phyloP scores from a whole-genome alignment of 2,888 invertebrate species.

The Agonopterix alstromeriana region DNA sequence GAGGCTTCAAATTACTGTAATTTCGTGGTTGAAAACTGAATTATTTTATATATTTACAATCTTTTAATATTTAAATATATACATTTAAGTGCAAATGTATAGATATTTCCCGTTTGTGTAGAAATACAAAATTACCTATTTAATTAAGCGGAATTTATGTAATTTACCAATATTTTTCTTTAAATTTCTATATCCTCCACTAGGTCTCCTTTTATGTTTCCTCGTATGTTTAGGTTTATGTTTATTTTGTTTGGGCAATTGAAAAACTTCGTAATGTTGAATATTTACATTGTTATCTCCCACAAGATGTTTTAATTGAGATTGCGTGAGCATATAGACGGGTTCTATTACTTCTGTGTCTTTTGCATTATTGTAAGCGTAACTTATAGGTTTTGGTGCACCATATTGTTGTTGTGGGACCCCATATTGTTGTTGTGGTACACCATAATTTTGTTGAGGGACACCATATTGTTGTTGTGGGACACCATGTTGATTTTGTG shows the following conservation, averaged over 20 bases:
- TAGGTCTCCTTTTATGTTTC: slow-evolving; percentile 19
- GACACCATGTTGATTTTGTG: slow-evolving; percentile 10
- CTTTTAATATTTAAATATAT: too few relatives aligned
- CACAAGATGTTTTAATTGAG: slow-evolving; percentile 50
- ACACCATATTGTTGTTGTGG: slow-evolving; percentile 3
- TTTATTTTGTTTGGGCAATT: slow-evolving; percentile 32
- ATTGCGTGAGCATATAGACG: slow-evolving; percentile 55
- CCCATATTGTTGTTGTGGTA: too few relatives aligned
- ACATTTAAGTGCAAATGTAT: too few relatives aligned
- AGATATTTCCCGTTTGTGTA: too few relatives aligned
- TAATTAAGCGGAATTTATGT: slow-evolving; percentile 25
- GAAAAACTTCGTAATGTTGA: slow-evolving; percentile 53
- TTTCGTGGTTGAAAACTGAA: too few relatives aligned
- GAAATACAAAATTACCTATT: not conserved
- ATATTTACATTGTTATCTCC: slow-evolving; percentile 57
- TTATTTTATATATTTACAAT: too few relatives aligned
- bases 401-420: too few relatives aligned
- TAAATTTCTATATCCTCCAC: slow-evolving; percentile 26
- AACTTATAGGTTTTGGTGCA: too few relatives aligned
- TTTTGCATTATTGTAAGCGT: slow-evolving; percentile 1
- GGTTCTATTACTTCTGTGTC: slow-evolving; percentile 36
- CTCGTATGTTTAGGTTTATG: slow-evolving; percentile 20
- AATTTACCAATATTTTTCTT: slow-evolving; percentile 44
- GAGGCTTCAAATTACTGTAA: too few relatives aligned
- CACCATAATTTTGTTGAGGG: too few relatives aligned